Percentiles rank a stretch among this genome's conserved stretches.
Conservation (phyloP, 2,888 invertebrate species). For the Ceriagrion tenellum region DNA sequence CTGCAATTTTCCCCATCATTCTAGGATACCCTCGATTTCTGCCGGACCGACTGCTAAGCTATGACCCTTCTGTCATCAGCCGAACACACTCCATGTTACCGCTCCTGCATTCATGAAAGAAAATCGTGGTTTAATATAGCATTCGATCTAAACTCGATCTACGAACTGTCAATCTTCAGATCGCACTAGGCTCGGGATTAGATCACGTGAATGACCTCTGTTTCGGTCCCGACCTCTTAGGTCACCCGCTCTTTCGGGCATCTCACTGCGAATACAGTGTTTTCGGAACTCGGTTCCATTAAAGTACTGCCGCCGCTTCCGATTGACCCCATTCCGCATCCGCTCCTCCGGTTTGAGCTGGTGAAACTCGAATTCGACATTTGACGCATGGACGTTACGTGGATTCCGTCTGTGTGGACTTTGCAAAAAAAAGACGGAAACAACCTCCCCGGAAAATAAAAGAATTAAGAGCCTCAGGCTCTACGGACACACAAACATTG, state of each 20-base stretch:
- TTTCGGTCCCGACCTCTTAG: not conserved
- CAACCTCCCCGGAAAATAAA: not conserved
- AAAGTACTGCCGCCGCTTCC: not conserved
- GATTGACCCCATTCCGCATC: not conserved
- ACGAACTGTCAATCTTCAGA: not conserved
- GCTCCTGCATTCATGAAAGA: not conserved
- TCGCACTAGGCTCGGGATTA: not conserved
- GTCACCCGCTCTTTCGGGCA: constrained; percentile 14
- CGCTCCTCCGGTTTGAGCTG: not conserved
- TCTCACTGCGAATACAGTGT: not conserved
- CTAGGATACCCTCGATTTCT: not conserved
- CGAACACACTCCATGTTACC: not conserved
- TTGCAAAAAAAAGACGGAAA: not conserved
- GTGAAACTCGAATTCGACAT: not conserved
- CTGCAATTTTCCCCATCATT: not conserved
- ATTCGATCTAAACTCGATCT: not conserved
- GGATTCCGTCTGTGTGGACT: not conserved
- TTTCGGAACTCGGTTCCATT: not conserved
- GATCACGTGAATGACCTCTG: not conserved
- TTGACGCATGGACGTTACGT: not conserved
- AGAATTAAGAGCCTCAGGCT: not conserved
- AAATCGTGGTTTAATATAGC: not conserved
- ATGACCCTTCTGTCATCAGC: not conserved
- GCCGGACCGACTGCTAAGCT: not conserved
- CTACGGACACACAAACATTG: too few species aligned